Evolutionary conservation across 1,140 invertebrate genomes (phyloP).

Genomic region (Agrypnia vestita): DNA sequence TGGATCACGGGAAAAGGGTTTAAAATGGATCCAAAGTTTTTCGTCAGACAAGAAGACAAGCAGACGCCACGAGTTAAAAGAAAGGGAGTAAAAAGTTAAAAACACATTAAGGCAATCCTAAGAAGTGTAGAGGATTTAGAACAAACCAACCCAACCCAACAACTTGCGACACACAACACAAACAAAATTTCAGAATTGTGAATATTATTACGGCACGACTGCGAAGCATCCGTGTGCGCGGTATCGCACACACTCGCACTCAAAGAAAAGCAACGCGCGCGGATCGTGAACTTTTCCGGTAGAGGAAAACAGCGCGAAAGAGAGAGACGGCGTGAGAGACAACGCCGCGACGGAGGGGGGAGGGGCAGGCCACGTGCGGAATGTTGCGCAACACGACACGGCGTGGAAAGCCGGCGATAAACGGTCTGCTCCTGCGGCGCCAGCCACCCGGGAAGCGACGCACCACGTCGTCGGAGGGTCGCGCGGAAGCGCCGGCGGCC

Average conservation of each 20-base stretch:
- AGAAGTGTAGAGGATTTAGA: too few species aligned
- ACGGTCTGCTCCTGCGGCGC: neutral
- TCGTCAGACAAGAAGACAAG: too few species aligned
- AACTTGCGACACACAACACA: too few species aligned
- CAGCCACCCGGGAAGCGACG: neutral
- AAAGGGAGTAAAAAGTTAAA: too few species aligned
- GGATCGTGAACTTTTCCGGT: slow-evolving; percentile 7
- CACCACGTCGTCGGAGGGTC: neutral
- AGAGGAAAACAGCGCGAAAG: neutral
- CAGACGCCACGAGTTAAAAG: too few species aligned
- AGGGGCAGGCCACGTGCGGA: slow-evolving; percentile 64
- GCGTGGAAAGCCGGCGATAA: slow-evolving; percentile 54
- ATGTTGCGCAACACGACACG: slow-evolving; percentile 64
- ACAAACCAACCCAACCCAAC: too few species aligned
- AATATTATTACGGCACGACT: too few species aligned
- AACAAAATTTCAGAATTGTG: too few species aligned
- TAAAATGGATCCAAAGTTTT: too few species aligned
- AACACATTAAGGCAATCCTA: too few species aligned
- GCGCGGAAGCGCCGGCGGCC: neutral
- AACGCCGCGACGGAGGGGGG: slow-evolving; percentile 55
- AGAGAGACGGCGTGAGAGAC: neutral
- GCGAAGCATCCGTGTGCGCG: neutral
- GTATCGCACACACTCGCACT: neutral
- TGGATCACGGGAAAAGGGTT: too few species aligned
- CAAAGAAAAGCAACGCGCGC: neutral